Evolutionary conservation across 2,113 vertebrate genomes (phyloP).

Genomic region (Cavia aperea): DNA sequence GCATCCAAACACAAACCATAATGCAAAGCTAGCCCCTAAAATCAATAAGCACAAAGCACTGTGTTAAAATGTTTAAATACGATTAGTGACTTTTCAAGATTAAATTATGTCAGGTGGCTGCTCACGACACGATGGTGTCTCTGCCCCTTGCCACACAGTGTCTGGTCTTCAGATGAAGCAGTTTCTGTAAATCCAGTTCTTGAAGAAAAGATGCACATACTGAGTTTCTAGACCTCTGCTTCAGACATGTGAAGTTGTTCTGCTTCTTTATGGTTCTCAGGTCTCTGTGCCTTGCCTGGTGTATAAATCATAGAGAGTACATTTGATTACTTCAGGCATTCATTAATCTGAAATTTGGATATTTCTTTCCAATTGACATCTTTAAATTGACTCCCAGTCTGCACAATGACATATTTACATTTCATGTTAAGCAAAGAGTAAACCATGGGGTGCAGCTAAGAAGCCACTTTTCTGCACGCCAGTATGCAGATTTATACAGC

Average conservation of each 20-base stretch:
- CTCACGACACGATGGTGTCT: background rate
- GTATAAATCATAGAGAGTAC: background rate
- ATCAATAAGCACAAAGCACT: background rate
- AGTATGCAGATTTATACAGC: slow-evolving; percentile 52
- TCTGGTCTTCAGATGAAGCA: background rate
- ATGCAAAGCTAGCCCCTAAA: background rate
- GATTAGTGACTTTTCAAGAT: slow-evolving; percentile 13
- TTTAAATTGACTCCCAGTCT: slow-evolving; percentile 48
- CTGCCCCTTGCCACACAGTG: background rate
- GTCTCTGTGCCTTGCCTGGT: background rate
- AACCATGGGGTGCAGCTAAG: slow-evolving; percentile 45
- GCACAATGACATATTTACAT: slow-evolving; percentile 61
- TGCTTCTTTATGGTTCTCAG: background rate
- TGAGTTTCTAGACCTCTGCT: background rate
- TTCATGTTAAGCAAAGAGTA: slow-evolving; percentile 57
- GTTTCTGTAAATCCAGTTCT: background rate
- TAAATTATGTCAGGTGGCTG: background rate
- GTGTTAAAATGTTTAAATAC: background rate
- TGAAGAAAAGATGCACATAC: background rate
- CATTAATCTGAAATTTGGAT: slow-evolving; percentile 47
- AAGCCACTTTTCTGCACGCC: slow-evolving; percentile 53
- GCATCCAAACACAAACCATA: too few species aligned
- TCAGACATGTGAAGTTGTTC: background rate
- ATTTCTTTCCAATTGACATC: slow-evolving; percentile 44
- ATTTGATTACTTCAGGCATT: slow-evolving; percentile 26